Percentiles rank a stretch among this genome's conserved stretches.
These are phyloP conservation scores for Listronotus oregonensis DNA, from an alignment of 1,140 invertebrate genomes.

Conservation along the genomic window DNA sequence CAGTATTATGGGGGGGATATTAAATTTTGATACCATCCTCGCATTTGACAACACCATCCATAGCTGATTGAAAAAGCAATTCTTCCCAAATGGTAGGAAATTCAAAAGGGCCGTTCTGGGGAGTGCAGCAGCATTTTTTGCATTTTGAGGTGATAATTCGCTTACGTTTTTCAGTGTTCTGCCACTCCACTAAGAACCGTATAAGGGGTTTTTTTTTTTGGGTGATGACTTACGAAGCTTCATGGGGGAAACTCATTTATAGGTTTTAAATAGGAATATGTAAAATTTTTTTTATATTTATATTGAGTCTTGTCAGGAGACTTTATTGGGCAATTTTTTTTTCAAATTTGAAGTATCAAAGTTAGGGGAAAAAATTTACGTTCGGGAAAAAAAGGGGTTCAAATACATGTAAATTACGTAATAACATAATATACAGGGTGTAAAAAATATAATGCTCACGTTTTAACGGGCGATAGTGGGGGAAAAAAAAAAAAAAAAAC, in stretches of 20 bases:
- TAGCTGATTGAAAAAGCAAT: slow-evolving; percentile 62
- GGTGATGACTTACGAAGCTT: slow-evolving; percentile 2
- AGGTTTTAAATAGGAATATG: not conserved
- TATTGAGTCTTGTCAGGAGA: too few species aligned
- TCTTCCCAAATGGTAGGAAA: too few species aligned
- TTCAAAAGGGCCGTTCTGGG: slow-evolving; percentile 42
- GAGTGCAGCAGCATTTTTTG: slow-evolving; percentile 2
- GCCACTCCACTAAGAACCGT: not conserved
- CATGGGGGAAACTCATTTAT: slow-evolving; percentile 14
- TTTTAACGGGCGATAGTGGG: too few species aligned
- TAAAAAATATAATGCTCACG: too few species aligned
- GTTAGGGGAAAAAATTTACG: too few species aligned
- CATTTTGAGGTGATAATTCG: not conserved
- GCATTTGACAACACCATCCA: slow-evolving; percentile 65
- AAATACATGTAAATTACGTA: too few species aligned
- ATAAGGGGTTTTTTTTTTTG: slow-evolving; percentile 5
- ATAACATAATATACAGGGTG: too few species aligned
- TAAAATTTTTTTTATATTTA: too few species aligned
- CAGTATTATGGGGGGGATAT: slow-evolving; percentile 68
- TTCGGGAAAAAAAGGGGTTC: too few species aligned
- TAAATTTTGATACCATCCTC: slow-evolving; percentile 66
- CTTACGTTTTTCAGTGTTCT: slow-evolving; percentile 5
- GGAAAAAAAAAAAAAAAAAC: too few species aligned
- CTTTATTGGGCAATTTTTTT: too few species aligned
- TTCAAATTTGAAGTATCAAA: too few species aligned